Evolutionary conservation across 2,113 vertebrate genomes (phyloP), one percentile per base, ranked within the genome.

Genomic region (Syngnathus scovelli): DNA sequence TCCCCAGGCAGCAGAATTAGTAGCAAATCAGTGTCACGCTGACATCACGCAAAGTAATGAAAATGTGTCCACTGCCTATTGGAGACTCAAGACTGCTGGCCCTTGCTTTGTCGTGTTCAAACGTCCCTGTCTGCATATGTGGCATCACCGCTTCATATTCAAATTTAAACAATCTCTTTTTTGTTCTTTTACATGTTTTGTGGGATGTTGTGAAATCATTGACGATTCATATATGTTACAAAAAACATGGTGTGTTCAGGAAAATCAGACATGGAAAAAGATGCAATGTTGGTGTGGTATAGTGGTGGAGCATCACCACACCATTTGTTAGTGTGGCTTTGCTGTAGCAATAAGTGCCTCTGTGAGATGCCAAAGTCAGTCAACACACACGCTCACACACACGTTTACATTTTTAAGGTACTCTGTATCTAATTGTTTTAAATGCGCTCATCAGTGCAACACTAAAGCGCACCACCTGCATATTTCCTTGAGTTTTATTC

Each of bases 301-400:
- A 19, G 7, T 7, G 2, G 2, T 51, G 18, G 19, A 51, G 6
- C 2, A 4, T 21, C 18, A n/a, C 48, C 54, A 56, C 5, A 44
- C 58, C 44, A n/a, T 59, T 71, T 49, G 16, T 9, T 55, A 41
- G 5, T 66, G 39, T 55, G 0, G 51, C 71, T 79, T 78, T 19
- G 60, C 78, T 64, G 75, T 70, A 87, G 86, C 87, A 88, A 88
- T 86, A 87, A 81, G 77, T 70, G 75, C 72, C 78, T 83, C 80
- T 70, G 79, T 74, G 71, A 81, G 73, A 38, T 67, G 67, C 77
- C 61, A 64, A 69, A 56, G 36, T 70, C 72, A 78, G 59, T 64
- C 65, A 51, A n/a, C 48, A 51, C 8, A 68, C 66, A 61, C 51
- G 51, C 27, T 33, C 27, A 33, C 27, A n/a, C 48, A 51, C 8